Conservation (phyloP, 2,113 vertebrate genomes). For the Chaetura pelagica region DNA sequence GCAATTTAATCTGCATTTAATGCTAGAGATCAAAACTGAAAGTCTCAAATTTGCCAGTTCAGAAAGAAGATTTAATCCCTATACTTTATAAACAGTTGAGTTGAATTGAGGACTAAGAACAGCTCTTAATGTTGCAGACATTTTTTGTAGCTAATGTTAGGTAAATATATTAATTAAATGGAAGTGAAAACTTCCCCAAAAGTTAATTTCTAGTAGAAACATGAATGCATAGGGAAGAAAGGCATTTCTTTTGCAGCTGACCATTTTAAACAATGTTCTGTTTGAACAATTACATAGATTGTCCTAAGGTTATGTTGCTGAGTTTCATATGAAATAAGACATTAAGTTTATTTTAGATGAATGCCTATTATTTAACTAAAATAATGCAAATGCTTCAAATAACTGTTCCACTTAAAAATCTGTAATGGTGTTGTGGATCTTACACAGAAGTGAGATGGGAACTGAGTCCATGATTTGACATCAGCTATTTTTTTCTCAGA, state of each 20-base stretch:
- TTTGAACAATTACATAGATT: neutral
- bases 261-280: neutral
- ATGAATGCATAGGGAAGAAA: neutral
- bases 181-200: neutral
- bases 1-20: neutral
- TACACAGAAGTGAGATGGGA: neutral
- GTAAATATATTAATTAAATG: neutral
- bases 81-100: neutral
- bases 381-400: neutral
- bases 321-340: neutral
- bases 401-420: neutral
- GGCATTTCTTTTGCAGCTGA: neutral
- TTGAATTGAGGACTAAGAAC: conserved; percentile 5
- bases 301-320: neutral
- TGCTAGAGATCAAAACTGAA: neutral
- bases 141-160: neutral
- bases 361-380: neutral
- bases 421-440: neutral
- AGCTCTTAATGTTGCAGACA: neutral
- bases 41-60: neutral
- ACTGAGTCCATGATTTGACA: neutral
- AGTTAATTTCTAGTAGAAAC: neutral
- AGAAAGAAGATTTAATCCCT: neutral
- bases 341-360: neutral
- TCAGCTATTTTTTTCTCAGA: neutral